Evolutionary conservation across 92 coral and sea anemone genomes (phyloP).

Genomic region (Bergia puertoricense): DNA sequence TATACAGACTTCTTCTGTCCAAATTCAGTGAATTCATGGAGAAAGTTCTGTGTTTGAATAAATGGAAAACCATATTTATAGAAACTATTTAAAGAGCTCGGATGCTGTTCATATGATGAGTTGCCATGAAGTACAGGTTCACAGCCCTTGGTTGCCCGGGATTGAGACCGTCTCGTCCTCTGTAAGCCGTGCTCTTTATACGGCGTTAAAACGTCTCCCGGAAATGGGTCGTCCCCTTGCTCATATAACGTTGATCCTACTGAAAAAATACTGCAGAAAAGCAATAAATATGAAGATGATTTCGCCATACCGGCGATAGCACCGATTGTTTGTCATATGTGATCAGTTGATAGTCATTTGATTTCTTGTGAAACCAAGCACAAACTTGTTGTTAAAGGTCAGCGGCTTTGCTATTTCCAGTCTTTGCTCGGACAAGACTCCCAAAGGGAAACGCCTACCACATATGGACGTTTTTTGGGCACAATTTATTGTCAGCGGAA

Average conservation of each 20-base stretch:
- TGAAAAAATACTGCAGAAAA: not conserved
- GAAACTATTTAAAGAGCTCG: slow-evolving; percentile 40
- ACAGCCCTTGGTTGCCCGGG: slow-evolving; percentile 74
- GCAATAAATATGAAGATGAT: not conserved
- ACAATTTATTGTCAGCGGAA: not conserved
- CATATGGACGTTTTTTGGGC: not conserved
- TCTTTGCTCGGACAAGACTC: not conserved
- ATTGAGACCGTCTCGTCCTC: slow-evolving; percentile 62
- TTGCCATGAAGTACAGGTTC: slow-evolving; percentile 84
- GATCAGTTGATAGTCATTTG: not conserved
- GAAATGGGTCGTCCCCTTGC: slow-evolving; percentile 51
- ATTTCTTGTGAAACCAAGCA: not conserved
- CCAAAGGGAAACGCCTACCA: slow-evolving; percentile 36
- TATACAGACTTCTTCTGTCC: slow-evolving; percentile 52
- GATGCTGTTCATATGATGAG: slow-evolving; percentile 73
- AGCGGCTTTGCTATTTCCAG: slow-evolving; percentile 33
- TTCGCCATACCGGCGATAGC: slow-evolving; percentile 27
- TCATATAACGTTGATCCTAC: slow-evolving; percentile 26
- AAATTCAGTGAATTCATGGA: slow-evolving; percentile 54
- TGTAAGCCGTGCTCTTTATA: slow-evolving; percentile 61
- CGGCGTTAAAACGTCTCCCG: slow-evolving; percentile 77
- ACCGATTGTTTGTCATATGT: not conserved
- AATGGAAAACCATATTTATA: slow-evolving; percentile 49
- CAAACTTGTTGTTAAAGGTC: slow-evolving; percentile 17
- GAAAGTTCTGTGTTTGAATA: slow-evolving; percentile 60